phyloP scores from a whole-genome alignment of 2,113 vertebrate genomes.

The Taxidea taxus region DNA sequence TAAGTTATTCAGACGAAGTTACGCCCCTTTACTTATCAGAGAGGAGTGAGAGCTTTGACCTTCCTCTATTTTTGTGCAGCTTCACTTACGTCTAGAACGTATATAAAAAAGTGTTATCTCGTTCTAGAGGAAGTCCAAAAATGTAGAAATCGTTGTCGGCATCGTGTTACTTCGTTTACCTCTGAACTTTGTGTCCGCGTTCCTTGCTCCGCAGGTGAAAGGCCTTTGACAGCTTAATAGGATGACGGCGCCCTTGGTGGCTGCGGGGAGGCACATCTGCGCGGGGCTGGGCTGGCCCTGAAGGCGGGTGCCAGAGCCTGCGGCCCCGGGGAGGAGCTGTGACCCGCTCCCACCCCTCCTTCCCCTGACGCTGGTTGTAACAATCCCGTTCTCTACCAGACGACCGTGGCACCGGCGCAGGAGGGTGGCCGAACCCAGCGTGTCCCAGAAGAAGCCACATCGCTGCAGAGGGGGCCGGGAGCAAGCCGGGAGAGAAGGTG shows the following conservation, averaged over 20 bases:
- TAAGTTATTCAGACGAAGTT: neutral
- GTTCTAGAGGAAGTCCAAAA: neutral
- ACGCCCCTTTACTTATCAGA: neutral
- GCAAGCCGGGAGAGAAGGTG: neutral
- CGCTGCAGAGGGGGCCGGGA: fast-evolving
- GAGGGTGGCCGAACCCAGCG: neutral
- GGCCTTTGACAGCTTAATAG: neutral
- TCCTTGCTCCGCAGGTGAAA: neutral
- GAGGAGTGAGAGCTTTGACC: neutral
- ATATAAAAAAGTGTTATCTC: neutral
- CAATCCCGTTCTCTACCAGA: neutral
- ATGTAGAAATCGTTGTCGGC: neutral
- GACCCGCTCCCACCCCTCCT: fast-evolving
- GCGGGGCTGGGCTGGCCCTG: neutral
- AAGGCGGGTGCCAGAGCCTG: neutral
- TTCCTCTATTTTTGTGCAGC: neutral
- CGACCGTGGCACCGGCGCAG: fast-evolving
- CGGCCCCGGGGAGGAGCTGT: too few relatives aligned
- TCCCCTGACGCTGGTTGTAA: neutral
- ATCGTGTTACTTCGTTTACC: neutral
- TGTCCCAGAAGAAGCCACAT: neutral
- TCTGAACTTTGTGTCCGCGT: neutral
- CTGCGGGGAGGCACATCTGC: neutral
- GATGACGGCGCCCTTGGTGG: fast-evolving
- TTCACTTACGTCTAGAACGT: neutral